Percentiles rank a stretch among this genome's conserved stretches.
Evolutionary conservation across 2,888 invertebrate species (phyloP).

Genomic region (Myathropa florea): DNA sequence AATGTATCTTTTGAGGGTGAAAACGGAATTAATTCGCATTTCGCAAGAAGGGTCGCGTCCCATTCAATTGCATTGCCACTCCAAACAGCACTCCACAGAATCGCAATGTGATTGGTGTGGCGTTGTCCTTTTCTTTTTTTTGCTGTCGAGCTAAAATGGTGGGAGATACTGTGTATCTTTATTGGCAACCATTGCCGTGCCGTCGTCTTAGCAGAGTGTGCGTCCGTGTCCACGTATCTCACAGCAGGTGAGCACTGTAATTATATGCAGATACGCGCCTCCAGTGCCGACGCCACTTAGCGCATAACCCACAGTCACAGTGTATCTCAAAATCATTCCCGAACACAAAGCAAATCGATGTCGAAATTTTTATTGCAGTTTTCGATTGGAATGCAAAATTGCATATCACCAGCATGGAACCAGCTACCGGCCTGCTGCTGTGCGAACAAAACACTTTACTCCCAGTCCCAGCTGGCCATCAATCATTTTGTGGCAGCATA

Average conservation of each 20-base stretch:
- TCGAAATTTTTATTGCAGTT: conserved; percentile 57
- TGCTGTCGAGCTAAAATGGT: conserved; percentile 7
- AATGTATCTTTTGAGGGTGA: conserved; percentile 42
- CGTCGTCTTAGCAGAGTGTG: not conserved
- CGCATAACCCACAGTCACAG: not conserved
- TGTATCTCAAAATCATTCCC: not conserved
- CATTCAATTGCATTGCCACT: conserved; percentile 16
- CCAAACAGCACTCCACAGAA: conserved; percentile 17
- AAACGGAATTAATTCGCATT: conserved; percentile 5
- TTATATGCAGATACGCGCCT: not conserved
- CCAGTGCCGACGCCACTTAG: not conserved
- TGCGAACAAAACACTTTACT: conserved; percentile 49
- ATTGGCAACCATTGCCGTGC: conserved; percentile 37
- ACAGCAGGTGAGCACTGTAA: conserved; percentile 24
- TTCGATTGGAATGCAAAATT: conserved; percentile 66
- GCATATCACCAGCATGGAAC: conserved; percentile 52
- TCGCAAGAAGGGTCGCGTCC: conserved; percentile 20
- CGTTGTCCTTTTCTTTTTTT: conserved; percentile 12
- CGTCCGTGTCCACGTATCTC: not conserved
- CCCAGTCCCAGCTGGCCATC: conserved; percentile 60
- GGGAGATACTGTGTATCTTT: conserved; percentile 3
- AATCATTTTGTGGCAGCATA: conserved; percentile 55
- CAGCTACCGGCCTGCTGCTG: conserved; percentile 28
- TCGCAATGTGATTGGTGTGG: conserved; percentile 38
- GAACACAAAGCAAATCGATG: conserved; percentile 38